Evolutionary conservation across 2,113 vertebrate genomes (phyloP), one percentile per base, ranked within the genome.

Genomic region (Crocuta crocuta): DNA sequence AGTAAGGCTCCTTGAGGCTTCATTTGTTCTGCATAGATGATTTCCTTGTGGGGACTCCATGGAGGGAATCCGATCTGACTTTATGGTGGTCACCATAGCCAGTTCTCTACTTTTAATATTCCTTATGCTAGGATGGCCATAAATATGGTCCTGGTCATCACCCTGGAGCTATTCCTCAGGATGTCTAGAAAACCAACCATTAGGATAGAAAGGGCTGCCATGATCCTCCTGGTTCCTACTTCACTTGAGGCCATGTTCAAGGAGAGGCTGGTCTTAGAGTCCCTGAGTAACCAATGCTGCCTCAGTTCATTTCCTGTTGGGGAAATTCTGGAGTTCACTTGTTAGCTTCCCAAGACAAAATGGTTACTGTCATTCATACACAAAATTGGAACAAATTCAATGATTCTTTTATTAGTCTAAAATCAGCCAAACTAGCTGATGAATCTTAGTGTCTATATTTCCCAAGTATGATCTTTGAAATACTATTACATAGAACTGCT

Each of bases 401-500:
- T 89, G 53, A 78, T 91, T 91, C 31, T 92, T 87, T 94, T 48
- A 88, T 81, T 92, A 85, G 21, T 73, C 45, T 68, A 65, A 95
- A 95, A 94, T 90, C n/a, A 58, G 31, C 16, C 65, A 95, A 83
- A 63, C 15, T 50, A 76, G 26, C 79, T 89, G 61, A 92, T 63
- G 79, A 31, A 84, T 92, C 33, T 87, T 81, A 88, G n/a, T 26
- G 16, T 95, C 70, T 94, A 92, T 76, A 85, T 91, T 96, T 87
- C 23, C 74, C 9, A 66, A 87, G 43, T 16, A 55, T 83, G n/a
- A 65, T 79, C 45, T 92, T 50, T 84, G 61, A 39, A 91, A 82
- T 4, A 39, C 4, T 92, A 19, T 87, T 83, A 35, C 53, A 55
- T 13, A 86, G n/a, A 86, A n/a, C 24, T 50, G n/a, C 33, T 76